These are phyloP conservation scores for Casuarius casuarius DNA, from an alignment of 2,113 vertebrate genomes.

Conservation along the genomic window DNA sequence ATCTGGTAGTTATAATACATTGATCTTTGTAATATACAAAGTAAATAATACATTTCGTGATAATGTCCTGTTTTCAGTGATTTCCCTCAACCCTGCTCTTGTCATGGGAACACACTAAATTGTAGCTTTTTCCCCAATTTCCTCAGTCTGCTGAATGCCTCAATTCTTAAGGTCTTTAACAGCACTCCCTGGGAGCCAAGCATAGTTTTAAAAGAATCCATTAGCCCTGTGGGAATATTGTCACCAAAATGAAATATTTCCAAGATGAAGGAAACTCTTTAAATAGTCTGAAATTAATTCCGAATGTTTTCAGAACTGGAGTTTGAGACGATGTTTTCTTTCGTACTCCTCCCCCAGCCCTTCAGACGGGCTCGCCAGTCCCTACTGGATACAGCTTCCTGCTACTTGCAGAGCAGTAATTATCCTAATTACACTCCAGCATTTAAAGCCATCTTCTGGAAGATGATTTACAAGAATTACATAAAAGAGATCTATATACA, in stretches of 20 bases:
- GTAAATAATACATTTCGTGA: background rate
- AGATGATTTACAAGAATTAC: slow-evolving; percentile 72
- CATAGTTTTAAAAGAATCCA: slow-evolving; percentile 36
- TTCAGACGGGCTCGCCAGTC: slow-evolving; percentile 58
- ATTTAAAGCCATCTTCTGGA: slow-evolving; percentile 73
- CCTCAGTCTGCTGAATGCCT: background rate
- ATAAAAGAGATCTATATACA: slow-evolving; percentile 68
- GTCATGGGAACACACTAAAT: background rate
- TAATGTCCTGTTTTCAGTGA: background rate
- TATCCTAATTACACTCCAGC: slow-evolving; percentile 74
- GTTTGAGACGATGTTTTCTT: slow-evolving; percentile 42
- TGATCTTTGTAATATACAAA: background rate
- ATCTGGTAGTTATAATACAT: background rate
- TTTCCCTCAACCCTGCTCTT: background rate
- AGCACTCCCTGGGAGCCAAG: background rate
- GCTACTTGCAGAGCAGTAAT: slow-evolving; percentile 76
- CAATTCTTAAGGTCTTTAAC: background rate
- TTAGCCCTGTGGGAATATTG: slow-evolving; percentile 19
- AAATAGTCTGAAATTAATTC: slow-evolving; percentile 64
- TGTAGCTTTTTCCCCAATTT: background rate
- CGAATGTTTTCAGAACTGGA: slow-evolving; percentile 20
- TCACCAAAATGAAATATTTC: slow-evolving; percentile 52
- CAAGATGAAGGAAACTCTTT: slow-evolving; percentile 36
- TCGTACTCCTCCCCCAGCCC: slow-evolving; percentile 33
- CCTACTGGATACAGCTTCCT: slow-evolving; percentile 69